These are phyloP conservation scores for Saccostrea cuccullata DNA, from an alignment of 1,140 invertebrate species.

Conservation along the genomic window DNA sequence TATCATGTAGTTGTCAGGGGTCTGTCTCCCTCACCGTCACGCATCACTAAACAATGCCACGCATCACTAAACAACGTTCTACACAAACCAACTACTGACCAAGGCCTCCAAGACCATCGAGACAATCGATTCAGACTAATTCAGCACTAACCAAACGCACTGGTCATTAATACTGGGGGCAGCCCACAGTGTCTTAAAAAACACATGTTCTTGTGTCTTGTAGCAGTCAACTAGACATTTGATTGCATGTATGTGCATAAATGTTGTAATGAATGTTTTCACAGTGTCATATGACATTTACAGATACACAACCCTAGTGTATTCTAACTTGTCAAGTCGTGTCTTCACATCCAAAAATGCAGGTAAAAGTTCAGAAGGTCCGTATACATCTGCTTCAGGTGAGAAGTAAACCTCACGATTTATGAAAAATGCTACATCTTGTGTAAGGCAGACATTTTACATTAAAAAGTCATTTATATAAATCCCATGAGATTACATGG, in stretches of 20 bases:
- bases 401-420: background rate
- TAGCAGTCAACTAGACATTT: background rate
- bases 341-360: background rate
- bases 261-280: background rate
- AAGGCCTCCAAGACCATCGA: background rate
- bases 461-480: background rate
- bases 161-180: background rate
- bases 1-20: background rate
- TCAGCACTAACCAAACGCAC: background rate
- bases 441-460: background rate
- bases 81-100: background rate
- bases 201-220: background rate
- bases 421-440: background rate
- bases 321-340: background rate
- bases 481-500: background rate
- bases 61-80: background rate
- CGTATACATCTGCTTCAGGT: background rate
- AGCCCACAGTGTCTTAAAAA: background rate
- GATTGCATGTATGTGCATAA: background rate
- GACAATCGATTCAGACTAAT: background rate
- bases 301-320: background rate
- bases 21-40: background rate
- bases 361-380: background rate
- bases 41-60: background rate
- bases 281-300: background rate